A percentile compares a stretch with the other conserved stretches of the same genome.
phyloP scores from a whole-genome alignment of 2,113 vertebrate genomes.

The Myiagra hebetior region DNA sequence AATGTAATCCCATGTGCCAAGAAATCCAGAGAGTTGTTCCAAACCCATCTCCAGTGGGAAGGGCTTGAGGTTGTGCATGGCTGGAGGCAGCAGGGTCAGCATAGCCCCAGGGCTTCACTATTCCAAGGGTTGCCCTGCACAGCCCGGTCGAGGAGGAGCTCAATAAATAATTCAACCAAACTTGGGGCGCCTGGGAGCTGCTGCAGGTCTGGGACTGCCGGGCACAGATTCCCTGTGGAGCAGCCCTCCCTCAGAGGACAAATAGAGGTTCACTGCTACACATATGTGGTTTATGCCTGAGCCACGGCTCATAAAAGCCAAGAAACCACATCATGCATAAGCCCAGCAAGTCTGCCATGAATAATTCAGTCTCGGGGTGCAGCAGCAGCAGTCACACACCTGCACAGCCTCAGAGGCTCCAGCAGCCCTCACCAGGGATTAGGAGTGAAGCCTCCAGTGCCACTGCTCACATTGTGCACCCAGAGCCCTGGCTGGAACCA shows the following conservation, averaged over 20 bases:
- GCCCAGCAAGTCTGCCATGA: neutral
- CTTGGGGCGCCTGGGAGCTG: fast-evolving
- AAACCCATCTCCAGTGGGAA: fast-evolving
- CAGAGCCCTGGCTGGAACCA: neutral
- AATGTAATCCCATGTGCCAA: fast-evolving
- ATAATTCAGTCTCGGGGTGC: neutral
- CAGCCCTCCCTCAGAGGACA: neutral
- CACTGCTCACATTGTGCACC: fast-evolving
- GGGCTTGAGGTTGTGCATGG: fast-evolving
- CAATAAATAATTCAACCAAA: neutral
- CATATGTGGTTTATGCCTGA: neutral
- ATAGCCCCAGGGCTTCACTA: fast-evolving
- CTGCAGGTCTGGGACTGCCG: fast-evolving
- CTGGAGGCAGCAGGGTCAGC: neutral
- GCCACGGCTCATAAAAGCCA: neutral
- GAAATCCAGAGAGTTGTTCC: neutral
- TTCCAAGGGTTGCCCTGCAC: neutral
- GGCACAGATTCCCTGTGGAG: neutral
- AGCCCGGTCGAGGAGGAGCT: fast-evolving
- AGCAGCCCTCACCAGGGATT: neutral
- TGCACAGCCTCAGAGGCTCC: fast-evolving
- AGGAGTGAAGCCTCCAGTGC: fast-evolving
- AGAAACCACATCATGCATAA: constrained; percentile 1
- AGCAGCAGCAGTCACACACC: neutral
- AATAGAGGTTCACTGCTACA: neutral